Evolutionary conservation across 2,888 invertebrate genomes (phyloP), one percentile per base, ranked within the genome.

Genomic region (Villa cingulata): DNA sequence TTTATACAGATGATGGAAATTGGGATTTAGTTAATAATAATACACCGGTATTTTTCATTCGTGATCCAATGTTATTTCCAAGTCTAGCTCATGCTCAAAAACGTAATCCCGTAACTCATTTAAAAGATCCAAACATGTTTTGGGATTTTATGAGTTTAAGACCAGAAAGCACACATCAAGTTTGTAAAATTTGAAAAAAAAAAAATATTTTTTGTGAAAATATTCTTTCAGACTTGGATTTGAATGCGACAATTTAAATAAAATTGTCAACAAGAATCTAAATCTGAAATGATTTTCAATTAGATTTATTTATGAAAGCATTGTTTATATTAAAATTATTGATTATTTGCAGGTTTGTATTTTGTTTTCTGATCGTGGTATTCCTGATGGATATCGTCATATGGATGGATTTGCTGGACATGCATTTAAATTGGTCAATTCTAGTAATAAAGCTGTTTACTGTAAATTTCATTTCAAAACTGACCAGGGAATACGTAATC

Each of bases 341-440:
- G 9, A 12, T 32, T 7, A 32, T 32, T 45, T 49, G 43, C 36
- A 59, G 59, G 55, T 56, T 12, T 66, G 85, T 62, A 82, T 94
- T 68, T 66, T 94, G 58, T 95, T 94, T 65, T 79, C 86, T 23
- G 95, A 95, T 68, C 80, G 95, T 59, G 96, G 95, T 41, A 88
- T 88, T 56, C 95, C 95, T 9, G 88, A 94, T 68, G 94, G 95
- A 18, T 83, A 81, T 69, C 79, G 92, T 46, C 82, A 83, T 65
- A 94, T 96, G 95, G 88, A 95, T 63, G 95, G 95, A 37, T 95
- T 90, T 62, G 92, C 92, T 6, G 90, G 88, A 0, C 94, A 95
- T 65, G 91, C 95, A 1, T 96, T 89, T 66, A 92, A 92, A 64
- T 66, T 92, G 54, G 77, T 94, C 3, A 95, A 94, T 69, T 76